Base-by-base conservation (phyloP, 2,888 invertebrate species). In the Ethmia dodecea region DNA sequence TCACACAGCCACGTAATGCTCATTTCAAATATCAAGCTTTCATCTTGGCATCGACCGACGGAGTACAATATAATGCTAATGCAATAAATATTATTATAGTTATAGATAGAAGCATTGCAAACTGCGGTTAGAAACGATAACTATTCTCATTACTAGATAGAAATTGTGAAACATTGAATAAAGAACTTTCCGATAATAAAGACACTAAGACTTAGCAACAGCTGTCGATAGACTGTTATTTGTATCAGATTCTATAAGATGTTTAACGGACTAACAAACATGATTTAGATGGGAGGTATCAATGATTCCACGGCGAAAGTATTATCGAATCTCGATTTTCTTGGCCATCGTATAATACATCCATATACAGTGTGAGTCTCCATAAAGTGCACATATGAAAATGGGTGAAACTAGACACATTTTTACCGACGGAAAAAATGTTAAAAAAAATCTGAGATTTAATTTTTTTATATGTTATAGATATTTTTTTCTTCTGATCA, bases 71-170 rank as follows among this genome's bases (percentile, higher is more conserved):
- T 18, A 8, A 18, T 8, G 18, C 5, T 18, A 30, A 33, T 20
- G 27, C 12, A 27, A 33, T 28, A 28, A 20, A 11, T 13, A n/a
- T n/a, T n/a, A 20, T 32, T 13, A 16, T 20, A 32, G 25, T 28
- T n/a, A 52, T 55, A 47, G 49, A 54, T 56, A 54, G 52, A 47
- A 47, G 49, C 49, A 54, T 42, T 42, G 50, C 47, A 50, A 45
- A 42, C 56, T 58, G 67, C 52, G 63, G 65, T 70, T 67, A 65
- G 63, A 70, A 70, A 56, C 53, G 44, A 47, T 47, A n/a, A 52
- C 49, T 52, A 47, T n/a, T n/a, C n/a, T 47, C 33, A 46, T 47
- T 47, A 45, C 40, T 49, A 52, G 55, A 56, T 47, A 57, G 51
- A 54, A 60, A 60, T 53, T 47, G 51, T 46, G 43, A 45, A 47